Evolutionary conservation across 2,888 invertebrate species (phyloP).

Genomic region (Diploptera punctata): DNA sequence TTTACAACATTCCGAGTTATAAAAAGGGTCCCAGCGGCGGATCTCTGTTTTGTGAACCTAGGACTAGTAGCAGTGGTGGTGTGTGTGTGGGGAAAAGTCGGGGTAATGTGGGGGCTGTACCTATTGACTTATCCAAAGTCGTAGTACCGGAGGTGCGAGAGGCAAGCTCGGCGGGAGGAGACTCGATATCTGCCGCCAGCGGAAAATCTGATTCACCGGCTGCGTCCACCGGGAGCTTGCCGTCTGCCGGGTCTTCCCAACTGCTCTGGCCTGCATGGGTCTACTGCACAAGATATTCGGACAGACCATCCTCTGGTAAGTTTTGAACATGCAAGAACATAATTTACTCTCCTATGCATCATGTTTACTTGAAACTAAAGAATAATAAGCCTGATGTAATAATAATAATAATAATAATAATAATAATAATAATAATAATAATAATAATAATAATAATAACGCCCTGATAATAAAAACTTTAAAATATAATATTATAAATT

Average conservation of each 20-base stretch:
- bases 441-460: too few species aligned
- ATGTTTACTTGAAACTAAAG: too few species aligned
- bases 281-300: conserved; percentile 64
- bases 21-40: conserved; percentile 21
- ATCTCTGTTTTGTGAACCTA: background rate
- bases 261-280: conserved; percentile 63
- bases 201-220: background rate
- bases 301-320: conserved; percentile 62
- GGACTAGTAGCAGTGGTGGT: background rate
- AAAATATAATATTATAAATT: too few species aligned
- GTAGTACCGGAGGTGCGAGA: conserved; percentile 7
- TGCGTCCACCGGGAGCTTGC: conserved; percentile 1
- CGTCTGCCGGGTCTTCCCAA: conserved; percentile 24
- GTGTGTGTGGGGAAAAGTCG: background rate
- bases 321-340: too few species aligned
- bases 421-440: too few species aligned
- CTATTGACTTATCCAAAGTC: conserved; percentile 44
- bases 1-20: conserved; percentile 22
- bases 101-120: conserved; percentile 36
- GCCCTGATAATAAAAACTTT: too few species aligned
- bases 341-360: too few species aligned
- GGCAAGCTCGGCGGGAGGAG: background rate
- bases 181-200: background rate
- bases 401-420: too few species aligned
- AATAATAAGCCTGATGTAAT: too few species aligned